Conservation (phyloP, 2,797 vertebrate genomes). For the Cossypha niveicapilla region DNA sequence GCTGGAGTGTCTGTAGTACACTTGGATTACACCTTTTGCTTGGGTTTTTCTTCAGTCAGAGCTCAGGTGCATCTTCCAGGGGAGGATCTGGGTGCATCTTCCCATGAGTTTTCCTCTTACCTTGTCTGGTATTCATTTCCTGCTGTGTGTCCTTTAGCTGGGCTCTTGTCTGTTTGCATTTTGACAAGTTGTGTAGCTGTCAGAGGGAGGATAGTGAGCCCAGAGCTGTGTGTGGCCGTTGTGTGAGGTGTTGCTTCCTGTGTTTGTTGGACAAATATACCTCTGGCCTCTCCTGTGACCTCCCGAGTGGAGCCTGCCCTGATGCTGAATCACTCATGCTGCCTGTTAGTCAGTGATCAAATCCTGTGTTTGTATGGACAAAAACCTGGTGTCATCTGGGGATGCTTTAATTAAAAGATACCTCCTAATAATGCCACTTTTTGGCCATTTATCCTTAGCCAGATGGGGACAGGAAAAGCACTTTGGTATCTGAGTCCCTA, state of each 20-base stretch:
- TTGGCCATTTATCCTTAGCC: neutral
- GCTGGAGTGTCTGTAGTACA: neutral
- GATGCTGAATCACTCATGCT: neutral
- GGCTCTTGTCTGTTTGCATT: neutral
- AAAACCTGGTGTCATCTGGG: neutral
- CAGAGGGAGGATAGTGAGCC: neutral
- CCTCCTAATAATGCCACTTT: neutral
- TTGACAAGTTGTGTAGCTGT: neutral
- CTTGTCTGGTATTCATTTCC: neutral
- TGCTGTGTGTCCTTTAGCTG: neutral
- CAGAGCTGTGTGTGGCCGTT: accelerated
- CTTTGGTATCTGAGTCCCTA: neutral
- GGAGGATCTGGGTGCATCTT: neutral
- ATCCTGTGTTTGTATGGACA: neutral
- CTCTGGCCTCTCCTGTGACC: neutral
- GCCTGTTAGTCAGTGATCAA: neutral
- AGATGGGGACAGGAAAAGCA: neutral
- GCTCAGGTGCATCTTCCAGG: neutral
- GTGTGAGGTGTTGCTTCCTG: neutral
- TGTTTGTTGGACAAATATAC: neutral
- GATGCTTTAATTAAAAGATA: neutral
- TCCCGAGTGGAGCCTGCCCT: neutral
- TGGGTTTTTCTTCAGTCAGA: neutral
- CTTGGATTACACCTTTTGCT: neutral
- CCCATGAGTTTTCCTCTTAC: neutral